Evolutionary conservation across 2,888 invertebrate genomes (phyloP).

Genomic region (Melanophora roralis): DNA sequence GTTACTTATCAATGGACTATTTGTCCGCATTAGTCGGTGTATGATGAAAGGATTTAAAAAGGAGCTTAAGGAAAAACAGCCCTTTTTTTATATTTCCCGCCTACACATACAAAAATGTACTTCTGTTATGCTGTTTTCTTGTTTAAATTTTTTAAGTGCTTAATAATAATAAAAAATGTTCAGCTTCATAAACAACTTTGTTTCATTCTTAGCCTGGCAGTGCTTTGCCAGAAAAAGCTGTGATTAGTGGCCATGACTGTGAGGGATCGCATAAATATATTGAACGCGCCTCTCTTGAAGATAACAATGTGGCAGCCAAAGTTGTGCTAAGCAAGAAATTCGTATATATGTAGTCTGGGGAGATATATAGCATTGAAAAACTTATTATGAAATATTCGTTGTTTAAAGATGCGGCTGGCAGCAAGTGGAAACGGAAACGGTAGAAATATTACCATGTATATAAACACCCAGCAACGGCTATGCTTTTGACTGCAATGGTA

Average conservation of each 20-base stretch:
- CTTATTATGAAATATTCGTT: conserved; percentile 78
- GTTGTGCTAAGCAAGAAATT: conserved; percentile 78
- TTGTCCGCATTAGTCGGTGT: too few species aligned
- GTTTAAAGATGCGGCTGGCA: conserved; percentile 80
- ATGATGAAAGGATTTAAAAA: too few species aligned
- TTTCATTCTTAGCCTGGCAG: conserved; percentile 71
- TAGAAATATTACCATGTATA: conserved; percentile 82
- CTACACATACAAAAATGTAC: too few species aligned
- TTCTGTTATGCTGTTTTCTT: too few species aligned
- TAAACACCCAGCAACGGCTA: conserved; percentile 79
- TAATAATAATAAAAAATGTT: too few species aligned
- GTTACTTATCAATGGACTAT: too few species aligned
- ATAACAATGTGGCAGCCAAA: conserved; percentile 82
- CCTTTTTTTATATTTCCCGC: too few species aligned
- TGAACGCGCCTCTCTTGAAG: conserved; percentile 79
- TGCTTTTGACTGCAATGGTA: conserved; percentile 79
- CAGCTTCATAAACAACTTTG: conserved; percentile 74
- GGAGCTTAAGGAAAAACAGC: too few species aligned
- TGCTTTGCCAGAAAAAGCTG: conserved; percentile 72
- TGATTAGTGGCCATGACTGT: conserved; percentile 75
- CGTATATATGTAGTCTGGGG: conserved; percentile 74
- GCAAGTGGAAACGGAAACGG: too few species aligned
- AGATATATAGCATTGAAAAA: conserved; percentile 78
- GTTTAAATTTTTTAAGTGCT: too few species aligned
- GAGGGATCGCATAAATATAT: conserved; percentile 76